phyloP scores from a whole-genome alignment of 2,888 invertebrate species.

The Ferdinandea cuprea region DNA sequence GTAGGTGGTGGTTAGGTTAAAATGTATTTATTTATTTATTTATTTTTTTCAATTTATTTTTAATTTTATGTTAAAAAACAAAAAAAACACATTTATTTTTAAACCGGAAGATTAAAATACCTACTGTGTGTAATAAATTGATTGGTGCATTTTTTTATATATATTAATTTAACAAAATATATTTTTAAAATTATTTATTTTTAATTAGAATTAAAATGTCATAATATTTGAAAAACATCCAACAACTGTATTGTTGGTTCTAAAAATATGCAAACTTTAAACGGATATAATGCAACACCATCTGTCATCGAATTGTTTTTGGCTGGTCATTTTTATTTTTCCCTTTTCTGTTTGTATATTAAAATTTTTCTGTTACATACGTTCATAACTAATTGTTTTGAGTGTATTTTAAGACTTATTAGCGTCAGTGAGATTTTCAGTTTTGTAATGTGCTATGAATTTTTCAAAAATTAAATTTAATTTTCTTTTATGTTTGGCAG shows the following conservation, averaged over 20 bases:
- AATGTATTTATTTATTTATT: background rate
- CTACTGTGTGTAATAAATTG: slow-evolving; percentile 6
- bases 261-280: slow-evolving; percentile 11
- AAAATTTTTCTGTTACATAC: slow-evolving; percentile 29
- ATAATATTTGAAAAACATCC: slow-evolving; percentile 20
- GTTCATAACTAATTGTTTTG: slow-evolving; percentile 26
- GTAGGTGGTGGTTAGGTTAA: slow-evolving; percentile 49
- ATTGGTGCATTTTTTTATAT: slow-evolving; percentile 6
- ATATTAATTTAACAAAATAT: background rate
- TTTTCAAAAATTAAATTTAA: background rate
- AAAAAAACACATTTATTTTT: slow-evolving; percentile 51
- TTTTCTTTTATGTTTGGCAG: too few species aligned
- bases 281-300: slow-evolving; percentile 33
- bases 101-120: slow-evolving; percentile 19
- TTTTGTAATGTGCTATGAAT: background rate
- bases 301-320: slow-evolving; percentile 25
- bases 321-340: slow-evolving; percentile 20
- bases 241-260: slow-evolving; percentile 14
- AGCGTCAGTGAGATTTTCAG: slow-evolving; percentile 10
- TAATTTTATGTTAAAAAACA: slow-evolving; percentile 13
- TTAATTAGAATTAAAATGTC: slow-evolving; percentile 11
- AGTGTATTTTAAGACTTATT: slow-evolving; percentile 14
- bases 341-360: background rate
- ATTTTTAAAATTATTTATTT: too few species aligned
- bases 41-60: slow-evolving; percentile 6